Conservation (phyloP, 2,888 invertebrate genomes). For the Eristalinus sepulchralis region DNA sequence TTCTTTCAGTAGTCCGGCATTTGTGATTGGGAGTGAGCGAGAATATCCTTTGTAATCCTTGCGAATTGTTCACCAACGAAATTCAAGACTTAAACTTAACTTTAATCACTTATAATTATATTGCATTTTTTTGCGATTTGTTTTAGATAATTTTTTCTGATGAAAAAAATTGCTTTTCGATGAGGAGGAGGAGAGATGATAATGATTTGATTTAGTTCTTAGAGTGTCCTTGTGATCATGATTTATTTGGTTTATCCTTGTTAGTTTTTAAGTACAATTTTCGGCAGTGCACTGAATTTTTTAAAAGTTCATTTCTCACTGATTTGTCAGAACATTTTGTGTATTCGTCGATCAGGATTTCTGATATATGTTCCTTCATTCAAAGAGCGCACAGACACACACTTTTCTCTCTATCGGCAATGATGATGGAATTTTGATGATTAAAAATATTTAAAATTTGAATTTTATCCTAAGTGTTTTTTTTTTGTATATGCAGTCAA, state of each 20-base stretch:
- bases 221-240: conserved; percentile 68
- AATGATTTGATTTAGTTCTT: background rate
- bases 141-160: background rate
- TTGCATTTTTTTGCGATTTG: conserved; percentile 54
- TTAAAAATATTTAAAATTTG: background rate
- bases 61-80: conserved; percentile 45
- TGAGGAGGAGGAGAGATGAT: background rate
- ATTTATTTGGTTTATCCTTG: conserved; percentile 39
- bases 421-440: background rate
- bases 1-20: conserved; percentile 37
- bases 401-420: conserved; percentile 17
- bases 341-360: background rate
- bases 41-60: conserved; percentile 59
- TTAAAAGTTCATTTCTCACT: conserved; percentile 49
- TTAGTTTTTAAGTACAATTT: conserved; percentile 52
- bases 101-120: conserved; percentile 66
- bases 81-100: conserved; percentile 37
- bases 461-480: conserved; percentile 15
- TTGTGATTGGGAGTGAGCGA: conserved; percentile 10
- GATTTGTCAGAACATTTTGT: conserved; percentile 13
- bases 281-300: conserved; percentile 43
- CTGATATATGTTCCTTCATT: conserved; percentile 9
- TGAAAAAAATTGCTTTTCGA: background rate
- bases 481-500: conserved; percentile 7
- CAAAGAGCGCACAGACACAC: conserved; percentile 24